Percentiles rank a stretch among this genome's conserved stretches.
These are phyloP conservation scores for Megaceryle alcyon DNA, from an alignment of 2,797 vertebrate genomes.

Conservation along the genomic window DNA sequence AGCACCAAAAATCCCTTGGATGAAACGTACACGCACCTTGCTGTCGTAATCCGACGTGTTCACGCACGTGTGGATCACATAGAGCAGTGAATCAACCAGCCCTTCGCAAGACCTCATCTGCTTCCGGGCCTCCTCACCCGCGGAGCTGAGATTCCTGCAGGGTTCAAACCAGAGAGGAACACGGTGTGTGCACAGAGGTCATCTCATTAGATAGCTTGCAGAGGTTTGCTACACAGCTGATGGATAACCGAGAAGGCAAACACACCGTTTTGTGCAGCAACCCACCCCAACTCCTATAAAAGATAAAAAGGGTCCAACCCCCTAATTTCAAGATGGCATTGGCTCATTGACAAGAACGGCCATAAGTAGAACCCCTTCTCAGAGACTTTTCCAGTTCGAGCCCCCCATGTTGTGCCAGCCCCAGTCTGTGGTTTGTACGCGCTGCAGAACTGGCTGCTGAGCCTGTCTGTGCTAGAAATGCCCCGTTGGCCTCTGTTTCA, in stretches of 20 bases:
- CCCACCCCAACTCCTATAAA: background rate
- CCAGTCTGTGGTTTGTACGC: accelerated
- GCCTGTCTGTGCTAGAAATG: background rate
- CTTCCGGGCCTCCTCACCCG: conserved; percentile 95
- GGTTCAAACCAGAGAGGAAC: background rate
- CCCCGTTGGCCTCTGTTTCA: background rate
- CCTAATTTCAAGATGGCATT: accelerated
- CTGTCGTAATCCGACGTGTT: conserved; percentile 98
- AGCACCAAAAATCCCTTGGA: background rate
- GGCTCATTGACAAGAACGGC: accelerated
- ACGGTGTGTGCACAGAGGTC: accelerated
- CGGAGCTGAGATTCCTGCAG: conserved; percentile 94
- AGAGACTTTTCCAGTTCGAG: background rate
- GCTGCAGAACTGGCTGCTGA: background rate
- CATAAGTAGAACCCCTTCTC: background rate
- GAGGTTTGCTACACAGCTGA: background rate
- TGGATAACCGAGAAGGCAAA: background rate
- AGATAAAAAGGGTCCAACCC: background rate
- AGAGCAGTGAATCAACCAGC: conserved; percentile 93
- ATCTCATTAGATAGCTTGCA: background rate
- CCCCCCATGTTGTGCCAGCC: background rate
- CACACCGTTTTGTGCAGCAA: background rate
- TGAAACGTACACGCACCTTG: conserved; percentile 83
- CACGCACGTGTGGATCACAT: conserved; percentile 97
- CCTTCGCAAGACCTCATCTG: conserved; percentile 96